Base-by-base conservation (phyloP, 1,140 invertebrate genomes). In the Drosophila punjabiensis region DNA sequence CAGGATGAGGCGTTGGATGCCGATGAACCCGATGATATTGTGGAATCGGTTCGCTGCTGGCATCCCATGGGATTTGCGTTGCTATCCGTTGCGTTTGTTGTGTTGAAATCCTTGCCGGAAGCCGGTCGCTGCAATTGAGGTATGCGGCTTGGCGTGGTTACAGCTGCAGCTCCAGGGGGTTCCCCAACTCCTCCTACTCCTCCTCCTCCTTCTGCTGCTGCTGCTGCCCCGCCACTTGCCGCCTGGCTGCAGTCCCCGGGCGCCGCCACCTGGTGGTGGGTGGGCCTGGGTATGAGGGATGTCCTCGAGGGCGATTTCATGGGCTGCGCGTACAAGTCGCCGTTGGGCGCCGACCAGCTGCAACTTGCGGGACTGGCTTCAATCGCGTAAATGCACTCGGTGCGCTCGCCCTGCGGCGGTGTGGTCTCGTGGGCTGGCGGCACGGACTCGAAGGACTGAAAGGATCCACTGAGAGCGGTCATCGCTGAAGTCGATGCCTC, bases 401-500 rank as follows among this genome's bases (percentile, higher is more conserved):
- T 92, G 47, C 85, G 89, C 63, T 92, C 66, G 48, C 90, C 89
- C 58, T 91, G 81, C 7, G 82, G 79, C 41, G 89, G 89, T 2
- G 89, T 83, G 41, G 84, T 70, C 63, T 88, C 85, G 43, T 88
- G 85, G 28, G 74, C 52, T 47, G 89, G 89, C 24, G 89, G 89
- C 59, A 91, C 83, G 14, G 88, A 79, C 55, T 91, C 89, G 61
- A 91, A 91, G 18, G 89, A 91, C 33, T 91, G 89, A 63, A 91
- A 91, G 28, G 86, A 89, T 33, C 85, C 85, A 66, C 88, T 80
- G 24, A 91, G 65, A 4, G 73, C 64, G 8, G 71, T 56, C 48
- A 62, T 63, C 0, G 69, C 56, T 14, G 24, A 24, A 24, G 60
- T 20, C 4, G 56, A n/a, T 20, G 53, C 11, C 8, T 55, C 30